phyloP scores from a whole-genome alignment of 2,797 vertebrate genomes.

The Alexandromys oeconomus region DNA sequence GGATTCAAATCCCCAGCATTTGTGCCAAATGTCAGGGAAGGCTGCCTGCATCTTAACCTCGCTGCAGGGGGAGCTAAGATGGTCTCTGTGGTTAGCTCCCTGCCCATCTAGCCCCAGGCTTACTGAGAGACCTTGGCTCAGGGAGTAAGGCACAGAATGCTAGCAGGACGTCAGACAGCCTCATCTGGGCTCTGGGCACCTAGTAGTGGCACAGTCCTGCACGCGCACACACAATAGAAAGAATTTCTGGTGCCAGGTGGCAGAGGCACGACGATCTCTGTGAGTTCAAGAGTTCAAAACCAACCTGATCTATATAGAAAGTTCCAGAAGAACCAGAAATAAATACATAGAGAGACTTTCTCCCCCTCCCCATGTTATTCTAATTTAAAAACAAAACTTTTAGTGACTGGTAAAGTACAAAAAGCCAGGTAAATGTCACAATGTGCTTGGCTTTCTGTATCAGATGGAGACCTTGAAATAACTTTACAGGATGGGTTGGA shows the following conservation, averaged over 20 bases:
- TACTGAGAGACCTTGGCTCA: background rate
- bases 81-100: background rate
- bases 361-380: background rate
- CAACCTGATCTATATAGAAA: background rate
- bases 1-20: background rate
- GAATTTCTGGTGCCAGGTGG: background rate
- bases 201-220: no score
- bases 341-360: background rate
- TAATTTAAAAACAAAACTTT: background rate
- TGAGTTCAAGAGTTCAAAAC: background rate
- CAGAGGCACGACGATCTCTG: background rate
- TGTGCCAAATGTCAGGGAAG: background rate
- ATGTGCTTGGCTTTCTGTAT: background rate
- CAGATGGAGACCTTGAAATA: background rate
- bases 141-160: background rate
- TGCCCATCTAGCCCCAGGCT: background rate
- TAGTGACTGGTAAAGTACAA: background rate
- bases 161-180: background rate
- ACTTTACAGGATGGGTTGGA: background rate
- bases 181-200: background rate
- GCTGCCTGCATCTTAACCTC: background rate
- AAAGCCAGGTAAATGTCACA: background rate
- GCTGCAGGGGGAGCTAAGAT: background rate
- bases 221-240: background rate
- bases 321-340: background rate